Evolutionary conservation across 1,140 invertebrate species (phyloP).

Genomic region (Penaeus chinensis): DNA sequence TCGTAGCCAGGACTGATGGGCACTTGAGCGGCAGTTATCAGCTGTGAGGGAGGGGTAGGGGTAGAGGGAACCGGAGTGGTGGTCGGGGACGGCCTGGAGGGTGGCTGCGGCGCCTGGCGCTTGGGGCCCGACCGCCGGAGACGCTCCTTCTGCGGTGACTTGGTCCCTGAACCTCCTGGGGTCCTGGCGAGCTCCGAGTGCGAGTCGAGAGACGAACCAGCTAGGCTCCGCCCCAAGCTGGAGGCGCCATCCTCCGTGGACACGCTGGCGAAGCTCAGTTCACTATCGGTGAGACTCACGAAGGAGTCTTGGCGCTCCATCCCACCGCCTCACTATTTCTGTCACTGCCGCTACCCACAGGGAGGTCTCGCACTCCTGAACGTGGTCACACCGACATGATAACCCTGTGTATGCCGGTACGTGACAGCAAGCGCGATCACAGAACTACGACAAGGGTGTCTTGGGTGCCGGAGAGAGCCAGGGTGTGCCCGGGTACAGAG

Average conservation of each 20-base stretch:
- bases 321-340: not conserved
- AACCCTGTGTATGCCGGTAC: not conserved
- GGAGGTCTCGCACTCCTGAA: not conserved
- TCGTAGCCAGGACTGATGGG: too few species aligned
- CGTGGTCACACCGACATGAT: conserved; percentile 11
- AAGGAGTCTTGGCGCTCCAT: conserved; percentile 35
- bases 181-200: not conserved
- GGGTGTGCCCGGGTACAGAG: conserved; percentile 33
- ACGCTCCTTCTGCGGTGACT: not conserved
- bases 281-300: conserved; percentile 23
- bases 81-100: conserved; percentile 15
- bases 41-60: too few species aligned
- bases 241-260: not conserved
- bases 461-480: not conserved
- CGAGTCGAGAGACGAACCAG: not conserved
- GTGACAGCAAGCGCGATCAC: not conserved
- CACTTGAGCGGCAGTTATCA: too few species aligned
- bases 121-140: not conserved
- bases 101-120: conserved; percentile 31
- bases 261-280: conserved; percentile 3
- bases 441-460: not conserved
- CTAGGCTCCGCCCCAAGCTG: not conserved
- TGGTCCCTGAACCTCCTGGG: not conserved
- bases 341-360: not conserved
- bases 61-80: not conserved